Evolutionary conservation across 2,888 invertebrate species (phyloP), one percentile per base, ranked within the genome.

Genomic region (Tanypteryx hageni): DNA sequence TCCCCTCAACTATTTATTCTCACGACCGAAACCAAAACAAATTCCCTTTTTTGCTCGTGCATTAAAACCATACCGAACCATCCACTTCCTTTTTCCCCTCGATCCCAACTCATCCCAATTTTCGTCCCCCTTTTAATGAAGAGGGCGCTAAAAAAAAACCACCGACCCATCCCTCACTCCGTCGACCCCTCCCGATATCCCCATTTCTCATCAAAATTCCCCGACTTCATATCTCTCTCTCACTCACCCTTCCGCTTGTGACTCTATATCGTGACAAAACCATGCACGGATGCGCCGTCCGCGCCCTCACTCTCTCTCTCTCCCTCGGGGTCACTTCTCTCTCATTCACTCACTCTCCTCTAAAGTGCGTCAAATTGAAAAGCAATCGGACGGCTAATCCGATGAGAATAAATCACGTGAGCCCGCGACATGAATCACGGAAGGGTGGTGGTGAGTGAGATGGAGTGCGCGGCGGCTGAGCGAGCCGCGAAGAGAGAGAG

Each of bases 281-380:
- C 89, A 64, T 89, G 61, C 89, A 89, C 89, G 89, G 89, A 64
- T 64, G 86, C 59, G 7, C 22, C 11, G 27, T 44, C n/a, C 44
- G 61, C 31, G 22, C 9, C 64, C 64, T 57, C 27, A 44, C 82
- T 11, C 44, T 18, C 27, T 57, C 27, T 57, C 56, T 57, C 56
- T 18, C 57, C 16, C n/a, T n/a, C 56, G 56, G 56, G 44, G n/a
- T 64, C 64, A 16, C 64, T 9, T n/a, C 64, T n/a, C 16, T 11
- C 64, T 16, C 64, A 16, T n/a, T 13, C 81, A 64, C 56, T 83
- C 83, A 18, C 56, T 56, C 57, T 57, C 57, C 83, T 83, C 64
- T 44, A 89, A 89, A 89, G 89, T 89, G 89, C 89, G 89, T 89
- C 64, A 89, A 89, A 89, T 89, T 89, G 89, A 89, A 89, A 89